Evolutionary conservation across 2,888 invertebrate genomes (phyloP).

Genomic region (Dicranocentrus wangi): DNA sequence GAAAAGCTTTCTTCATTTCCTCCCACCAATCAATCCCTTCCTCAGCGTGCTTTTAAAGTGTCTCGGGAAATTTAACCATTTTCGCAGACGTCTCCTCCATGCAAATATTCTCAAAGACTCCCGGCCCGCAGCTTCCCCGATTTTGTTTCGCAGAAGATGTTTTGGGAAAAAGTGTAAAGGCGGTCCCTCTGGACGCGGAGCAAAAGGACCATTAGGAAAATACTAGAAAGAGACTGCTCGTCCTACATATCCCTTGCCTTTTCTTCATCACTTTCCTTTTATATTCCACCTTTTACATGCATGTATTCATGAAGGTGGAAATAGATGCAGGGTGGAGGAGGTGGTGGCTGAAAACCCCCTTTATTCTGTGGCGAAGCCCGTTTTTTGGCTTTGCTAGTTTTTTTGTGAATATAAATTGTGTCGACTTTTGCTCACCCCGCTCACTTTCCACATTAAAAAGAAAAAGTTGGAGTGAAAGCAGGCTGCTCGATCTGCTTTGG

Average conservation of each 20-base stretch:
- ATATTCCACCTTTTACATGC: constrained; percentile 22
- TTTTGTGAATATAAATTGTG: constrained; percentile 36
- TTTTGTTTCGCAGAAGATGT: too few relatives aligned
- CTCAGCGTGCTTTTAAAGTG: constrained; percentile 9
- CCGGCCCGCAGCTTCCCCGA: too few relatives aligned
- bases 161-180: too few relatives aligned
- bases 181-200: too few relatives aligned
- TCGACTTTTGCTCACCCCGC: constrained; percentile 12
- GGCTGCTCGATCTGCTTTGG: not conserved
- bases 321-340: too few relatives aligned
- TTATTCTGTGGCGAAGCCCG: not conserved
- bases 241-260: too few relatives aligned
- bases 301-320: constrained; percentile 29
- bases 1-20: too few relatives aligned
- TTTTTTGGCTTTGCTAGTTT: not conserved
- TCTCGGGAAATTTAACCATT: constrained; percentile 15
- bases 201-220: too few relatives aligned
- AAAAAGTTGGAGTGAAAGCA: not conserved
- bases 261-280: not conserved
- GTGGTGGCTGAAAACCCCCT: not conserved
- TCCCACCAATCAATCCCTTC: too few relatives aligned
- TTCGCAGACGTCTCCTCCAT: not conserved
- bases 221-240: not conserved
- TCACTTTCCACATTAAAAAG: not conserved
- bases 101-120: not conserved